Evolutionary conservation across 1,140 invertebrate species (phyloP), one percentile per base, ranked within the genome.

Genomic region (Lucilia cuprina): DNA sequence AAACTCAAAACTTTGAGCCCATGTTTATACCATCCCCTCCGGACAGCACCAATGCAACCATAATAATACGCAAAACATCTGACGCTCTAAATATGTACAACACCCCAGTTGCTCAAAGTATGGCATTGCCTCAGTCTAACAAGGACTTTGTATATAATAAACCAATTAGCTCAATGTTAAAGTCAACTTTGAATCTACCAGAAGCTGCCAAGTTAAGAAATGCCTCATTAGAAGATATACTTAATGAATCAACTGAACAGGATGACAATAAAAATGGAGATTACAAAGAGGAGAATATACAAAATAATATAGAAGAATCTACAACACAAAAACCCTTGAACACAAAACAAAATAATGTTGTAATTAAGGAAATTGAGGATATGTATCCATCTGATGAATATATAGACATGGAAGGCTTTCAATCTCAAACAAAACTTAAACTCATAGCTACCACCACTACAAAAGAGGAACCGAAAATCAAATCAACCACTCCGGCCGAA

Each of bases 11-110:
- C 60, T 95, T 96, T 87, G 94, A 95, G 87, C 95, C 95, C 0
- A 94, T 96, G 91, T 96, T 95, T 86, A 94, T 95, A 86, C 94
- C 95, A 7, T 95, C 95, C 8, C 94, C 94, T 4, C 92, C 92
- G 1, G 94, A 94, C 86, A 92, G 91, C 49, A 90, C 85, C 55
- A 90, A 91, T 89, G 92, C 91, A 87, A 92, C 90, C 47, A 92
- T 90, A 87, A 90, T 91, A 89, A 14, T 87, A 25, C 85, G 91
- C 83, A 93, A 90, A 91, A 82, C 91, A 90, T 70, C 91, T 91
- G 86, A 90, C 55, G n/a, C 77, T 14, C 49, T 35, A 70, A 70
- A 70, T 25, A 21, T 21, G 9, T 49, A 80, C 41, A 80, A 80
- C 3, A 49, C 77, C 5, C 13, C 41, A 21, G 2, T n/a, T 49